Conservation (phyloP, 2,888 invertebrate species). For the Cerastoderma edule region DNA sequence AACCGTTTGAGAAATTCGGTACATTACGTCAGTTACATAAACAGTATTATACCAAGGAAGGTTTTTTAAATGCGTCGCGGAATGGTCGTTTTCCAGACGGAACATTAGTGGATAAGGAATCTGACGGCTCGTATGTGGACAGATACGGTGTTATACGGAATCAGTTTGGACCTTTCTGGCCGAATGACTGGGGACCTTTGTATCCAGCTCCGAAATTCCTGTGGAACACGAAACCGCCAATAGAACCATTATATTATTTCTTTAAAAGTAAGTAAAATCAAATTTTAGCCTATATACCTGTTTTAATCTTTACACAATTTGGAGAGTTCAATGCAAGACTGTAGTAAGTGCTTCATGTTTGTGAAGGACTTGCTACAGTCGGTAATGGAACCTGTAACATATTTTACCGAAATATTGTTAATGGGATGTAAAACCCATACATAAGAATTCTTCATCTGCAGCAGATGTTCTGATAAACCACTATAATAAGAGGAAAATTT, state of each 20-base stretch:
- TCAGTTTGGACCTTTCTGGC: slow-evolving; percentile 83
- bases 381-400: too few species aligned
- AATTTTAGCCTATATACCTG: too few species aligned
- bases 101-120: slow-evolving; percentile 62
- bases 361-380: too few species aligned
- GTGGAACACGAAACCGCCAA: slow-evolving; percentile 57
- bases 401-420: too few species aligned
- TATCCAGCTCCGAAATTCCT: slow-evolving; percentile 78
- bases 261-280: slow-evolving; percentile 72
- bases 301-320: too few species aligned
- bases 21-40: slow-evolving; percentile 64
- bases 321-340: too few species aligned
- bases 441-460: too few species aligned
- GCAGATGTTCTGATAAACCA: too few species aligned
- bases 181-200: slow-evolving; percentile 79
- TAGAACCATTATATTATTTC: slow-evolving; percentile 74
- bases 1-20: slow-evolving; percentile 65
- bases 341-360: too few species aligned
- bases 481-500: too few species aligned
- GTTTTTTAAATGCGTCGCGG: slow-evolving; percentile 74
- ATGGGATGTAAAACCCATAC: too few species aligned
- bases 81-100: slow-evolving; percentile 78
- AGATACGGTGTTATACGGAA: slow-evolving; percentile 79
- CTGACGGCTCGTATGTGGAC: slow-evolving; percentile 76
- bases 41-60: slow-evolving; percentile 78